Conservation (phyloP, 37 sponge, comb jelly and placozoan species). For the Aplysina aerophoba region DNA sequence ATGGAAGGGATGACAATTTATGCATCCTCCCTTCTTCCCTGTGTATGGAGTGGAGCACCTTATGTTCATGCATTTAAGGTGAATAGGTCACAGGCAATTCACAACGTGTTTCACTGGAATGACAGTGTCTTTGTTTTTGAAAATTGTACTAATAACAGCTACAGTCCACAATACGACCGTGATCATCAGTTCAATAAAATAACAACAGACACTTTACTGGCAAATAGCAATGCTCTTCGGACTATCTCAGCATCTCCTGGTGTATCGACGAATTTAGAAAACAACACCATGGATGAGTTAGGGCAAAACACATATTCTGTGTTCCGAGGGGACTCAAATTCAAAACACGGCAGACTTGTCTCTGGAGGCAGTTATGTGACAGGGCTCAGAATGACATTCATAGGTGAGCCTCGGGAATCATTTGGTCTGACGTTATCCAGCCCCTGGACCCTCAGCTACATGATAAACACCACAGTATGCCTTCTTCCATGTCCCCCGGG, state of each 20-base stretch:
- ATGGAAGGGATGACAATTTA: constrained; percentile 1
- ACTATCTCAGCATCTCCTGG: not conserved
- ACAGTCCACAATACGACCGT: no score
- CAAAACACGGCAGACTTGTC: not conserved
- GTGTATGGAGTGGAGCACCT: constrained; percentile 13
- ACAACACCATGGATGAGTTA: not conserved
- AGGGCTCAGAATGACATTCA: not conserved
- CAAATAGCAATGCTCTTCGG: not conserved
- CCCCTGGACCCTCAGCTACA: constrained; percentile 23
- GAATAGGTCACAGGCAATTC: not conserved
- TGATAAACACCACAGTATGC: not conserved
- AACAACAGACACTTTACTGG: not conserved
- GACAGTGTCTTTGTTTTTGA: not conserved
- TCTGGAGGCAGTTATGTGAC: not conserved
- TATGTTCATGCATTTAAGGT: constrained; percentile 16
- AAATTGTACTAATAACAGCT: no score
- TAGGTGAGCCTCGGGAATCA: not conserved
- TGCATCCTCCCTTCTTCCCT: constrained; percentile 12
- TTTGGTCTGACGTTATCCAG: constrained; percentile 2
- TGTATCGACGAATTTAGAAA: not conserved
- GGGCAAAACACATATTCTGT: constrained; percentile 4
- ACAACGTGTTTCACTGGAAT: not conserved
- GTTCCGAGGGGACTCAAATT: constrained; percentile 7
- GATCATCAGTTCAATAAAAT: not conserved
- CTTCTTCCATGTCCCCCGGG: constrained; percentile 24